phyloP scores from a whole-genome alignment of 2,888 invertebrate genomes.

The Andrena minutula region DNA sequence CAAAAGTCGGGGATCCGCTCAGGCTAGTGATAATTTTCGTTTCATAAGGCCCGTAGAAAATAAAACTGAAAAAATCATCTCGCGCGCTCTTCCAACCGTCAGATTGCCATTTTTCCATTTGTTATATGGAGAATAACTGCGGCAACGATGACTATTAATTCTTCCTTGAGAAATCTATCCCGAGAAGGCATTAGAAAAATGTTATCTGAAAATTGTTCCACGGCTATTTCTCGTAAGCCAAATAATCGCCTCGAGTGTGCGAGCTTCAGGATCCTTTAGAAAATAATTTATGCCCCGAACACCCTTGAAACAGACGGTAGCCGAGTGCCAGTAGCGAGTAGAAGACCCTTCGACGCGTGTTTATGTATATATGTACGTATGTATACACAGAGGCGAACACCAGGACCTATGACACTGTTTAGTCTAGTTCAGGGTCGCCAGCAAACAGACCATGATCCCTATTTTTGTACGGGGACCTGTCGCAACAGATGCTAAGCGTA shows the following conservation, averaged over 20 bases:
- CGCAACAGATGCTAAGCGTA: slow-evolving; percentile 44
- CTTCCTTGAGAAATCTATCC: neutral
- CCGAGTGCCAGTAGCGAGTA: slow-evolving; percentile 53
- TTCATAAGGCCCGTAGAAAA: neutral
- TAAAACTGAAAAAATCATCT: neutral
- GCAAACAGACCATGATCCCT: slow-evolving; percentile 50
- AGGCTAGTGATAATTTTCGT: neutral
- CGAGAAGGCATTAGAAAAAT: neutral
- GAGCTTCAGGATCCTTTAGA: slow-evolving; percentile 29
- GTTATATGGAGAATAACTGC: neutral
- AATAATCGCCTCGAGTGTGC: slow-evolving; percentile 38
- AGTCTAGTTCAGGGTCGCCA: slow-evolving; percentile 64
- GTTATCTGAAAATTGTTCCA: slow-evolving; percentile 7
- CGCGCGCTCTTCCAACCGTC: neutral
- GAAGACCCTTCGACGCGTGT: slow-evolving; percentile 59
- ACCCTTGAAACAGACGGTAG: slow-evolving; percentile 64
- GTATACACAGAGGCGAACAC: slow-evolving; percentile 39
- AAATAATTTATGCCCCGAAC: slow-evolving; percentile 63
- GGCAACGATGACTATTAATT: too few species aligned
- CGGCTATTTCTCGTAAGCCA: slow-evolving; percentile 18
- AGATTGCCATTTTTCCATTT: neutral
- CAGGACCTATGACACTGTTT: slow-evolving; percentile 70
- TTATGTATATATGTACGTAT: slow-evolving; percentile 42
- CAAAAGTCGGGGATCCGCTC: slow-evolving; percentile 38
- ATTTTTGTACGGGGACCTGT: slow-evolving; percentile 49